Evolutionary conservation across 2,888 invertebrate species (phyloP).

Genomic region (Drosophila eohydei): DNA sequence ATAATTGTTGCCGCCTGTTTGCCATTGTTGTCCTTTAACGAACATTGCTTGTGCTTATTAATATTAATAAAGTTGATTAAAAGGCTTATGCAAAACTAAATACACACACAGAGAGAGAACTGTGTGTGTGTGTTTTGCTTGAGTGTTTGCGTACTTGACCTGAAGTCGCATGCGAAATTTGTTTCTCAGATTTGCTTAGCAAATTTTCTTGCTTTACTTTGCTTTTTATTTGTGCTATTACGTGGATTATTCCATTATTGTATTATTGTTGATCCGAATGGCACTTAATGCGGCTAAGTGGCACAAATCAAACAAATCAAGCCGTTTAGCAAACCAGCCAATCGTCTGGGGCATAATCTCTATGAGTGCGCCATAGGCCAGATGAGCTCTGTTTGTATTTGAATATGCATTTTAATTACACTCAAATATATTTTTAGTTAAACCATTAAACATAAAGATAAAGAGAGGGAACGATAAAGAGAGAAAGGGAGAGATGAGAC

Average conservation of each 20-base stretch:
- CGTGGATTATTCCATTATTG: conserved; percentile 38
- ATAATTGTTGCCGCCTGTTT: conserved; percentile 53
- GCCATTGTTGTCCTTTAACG: conserved; percentile 43
- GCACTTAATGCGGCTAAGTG: conserved; percentile 45
- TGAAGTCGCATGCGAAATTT: conserved; percentile 46
- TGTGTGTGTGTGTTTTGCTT: conserved; percentile 24
- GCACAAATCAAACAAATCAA: conserved; percentile 30
- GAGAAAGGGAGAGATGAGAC: not conserved
- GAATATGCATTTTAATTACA: conserved; percentile 10
- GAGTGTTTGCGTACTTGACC: conserved; percentile 38
- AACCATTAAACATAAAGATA: not conserved
- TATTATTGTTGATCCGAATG: conserved; percentile 34
- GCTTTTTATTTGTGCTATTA: conserved; percentile 35
- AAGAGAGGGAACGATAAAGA: not conserved
- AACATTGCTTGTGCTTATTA: conserved; percentile 58
- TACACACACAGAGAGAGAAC: conserved; percentile 18
- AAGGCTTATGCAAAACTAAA: conserved; percentile 72
- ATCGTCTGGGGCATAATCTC: not conserved
- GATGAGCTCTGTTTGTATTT: conserved; percentile 1
- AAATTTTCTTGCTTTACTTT: not conserved
- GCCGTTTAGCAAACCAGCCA: conserved; percentile 12
- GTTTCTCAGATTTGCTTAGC: conserved; percentile 24
- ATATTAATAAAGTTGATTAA: conserved; percentile 79
- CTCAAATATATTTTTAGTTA: not conserved
- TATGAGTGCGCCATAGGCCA: not conserved